Conservation (phyloP, 1,140 invertebrate genomes). For the Saccostrea echinata region DNA sequence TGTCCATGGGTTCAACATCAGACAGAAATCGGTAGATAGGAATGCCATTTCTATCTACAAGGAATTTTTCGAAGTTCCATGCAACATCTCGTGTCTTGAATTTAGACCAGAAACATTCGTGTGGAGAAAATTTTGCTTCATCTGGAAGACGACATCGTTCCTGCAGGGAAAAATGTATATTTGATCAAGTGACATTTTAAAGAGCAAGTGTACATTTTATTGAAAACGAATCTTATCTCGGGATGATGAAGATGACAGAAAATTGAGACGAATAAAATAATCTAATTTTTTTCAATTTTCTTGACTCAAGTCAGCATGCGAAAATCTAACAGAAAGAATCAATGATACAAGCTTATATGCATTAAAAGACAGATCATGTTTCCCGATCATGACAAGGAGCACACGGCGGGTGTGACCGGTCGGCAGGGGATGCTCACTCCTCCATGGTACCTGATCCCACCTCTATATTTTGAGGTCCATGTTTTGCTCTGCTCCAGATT, state of each 20-base stretch:
- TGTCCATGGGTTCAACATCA: slow-evolving; percentile 62
- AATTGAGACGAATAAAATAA: not conserved
- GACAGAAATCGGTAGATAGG: slow-evolving; percentile 64
- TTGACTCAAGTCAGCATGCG: not conserved
- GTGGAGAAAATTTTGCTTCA: slow-evolving; percentile 61
- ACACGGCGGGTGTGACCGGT: too few species aligned
- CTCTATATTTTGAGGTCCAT: too few species aligned
- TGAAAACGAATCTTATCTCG: not conserved
- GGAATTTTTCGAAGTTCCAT: slow-evolving; percentile 85
- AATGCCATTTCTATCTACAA: slow-evolving; percentile 80
- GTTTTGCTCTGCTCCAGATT: too few species aligned
- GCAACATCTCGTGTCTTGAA: slow-evolving; percentile 80
- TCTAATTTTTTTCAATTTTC: not conserved
- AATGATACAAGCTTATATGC: too few species aligned
- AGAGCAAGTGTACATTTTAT: not conserved
- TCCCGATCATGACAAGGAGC: too few species aligned
- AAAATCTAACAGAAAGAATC: not conserved
- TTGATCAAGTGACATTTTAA: not conserved
- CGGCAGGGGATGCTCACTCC: too few species aligned
- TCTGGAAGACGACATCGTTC: slow-evolving; percentile 61
- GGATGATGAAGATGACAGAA: not conserved
- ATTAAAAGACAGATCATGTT: too few species aligned
- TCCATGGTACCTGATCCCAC: too few species aligned
- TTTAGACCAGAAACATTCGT: slow-evolving; percentile 71
- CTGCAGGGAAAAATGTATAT: slow-evolving; percentile 54